These are phyloP conservation scores for Tipula helvola DNA, from an alignment of 2,888 invertebrate species.

Conservation along the genomic window DNA sequence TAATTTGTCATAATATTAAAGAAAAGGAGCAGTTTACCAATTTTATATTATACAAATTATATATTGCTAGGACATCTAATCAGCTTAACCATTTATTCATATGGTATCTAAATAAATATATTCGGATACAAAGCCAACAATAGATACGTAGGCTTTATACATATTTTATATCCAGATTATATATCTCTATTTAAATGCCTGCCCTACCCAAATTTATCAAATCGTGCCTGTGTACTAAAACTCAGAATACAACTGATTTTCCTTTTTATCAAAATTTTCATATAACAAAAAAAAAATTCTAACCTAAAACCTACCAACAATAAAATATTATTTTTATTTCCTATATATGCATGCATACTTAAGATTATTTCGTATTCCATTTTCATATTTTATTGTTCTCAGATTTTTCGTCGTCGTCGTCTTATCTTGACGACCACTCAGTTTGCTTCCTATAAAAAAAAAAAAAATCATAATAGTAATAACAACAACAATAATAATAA, in stretches of 20 bases:
- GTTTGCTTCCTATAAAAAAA: background rate
- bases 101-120: background rate
- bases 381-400: background rate
- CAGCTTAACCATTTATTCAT: background rate
- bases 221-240: background rate
- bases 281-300: background rate
- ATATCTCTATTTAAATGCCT: background rate
- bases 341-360: background rate
- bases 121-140: background rate
- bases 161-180: background rate
- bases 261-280: slow-evolving; percentile 4
- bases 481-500: background rate
- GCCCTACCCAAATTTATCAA: background rate
- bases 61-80: background rate
- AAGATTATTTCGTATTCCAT: slow-evolving; percentile 4
- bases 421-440: slow-evolving; percentile 4
- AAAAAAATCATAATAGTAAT: background rate
- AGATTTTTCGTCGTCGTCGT: background rate
- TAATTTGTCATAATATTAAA: too few relatives aligned
- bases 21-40: background rate
- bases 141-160: background rate
- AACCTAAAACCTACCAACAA: background rate
- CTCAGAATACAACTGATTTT: background rate
- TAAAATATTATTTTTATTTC: background rate
- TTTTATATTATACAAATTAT: too few relatives aligned